Evolutionary conservation across 2,113 vertebrate genomes (phyloP).

Genomic region (Setophaga kirtlandii): DNA sequence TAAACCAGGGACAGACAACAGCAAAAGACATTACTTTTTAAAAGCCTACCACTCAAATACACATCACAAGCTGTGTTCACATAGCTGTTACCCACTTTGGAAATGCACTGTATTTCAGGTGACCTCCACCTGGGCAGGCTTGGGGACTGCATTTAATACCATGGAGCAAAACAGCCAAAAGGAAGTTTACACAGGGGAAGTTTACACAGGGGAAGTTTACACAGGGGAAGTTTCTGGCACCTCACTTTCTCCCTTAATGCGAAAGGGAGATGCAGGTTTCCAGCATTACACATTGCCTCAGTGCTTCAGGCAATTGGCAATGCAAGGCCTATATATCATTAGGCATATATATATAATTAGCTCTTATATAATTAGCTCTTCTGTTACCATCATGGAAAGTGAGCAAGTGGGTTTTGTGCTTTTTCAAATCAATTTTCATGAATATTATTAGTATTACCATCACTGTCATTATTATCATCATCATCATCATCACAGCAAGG

Average conservation of each 20-base stretch:
- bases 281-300: neutral
- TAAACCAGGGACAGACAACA: neutral
- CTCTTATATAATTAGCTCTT: neutral
- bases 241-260: neutral
- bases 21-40: neutral
- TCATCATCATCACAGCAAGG: conserved; percentile 12
- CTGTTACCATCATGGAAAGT: neutral
- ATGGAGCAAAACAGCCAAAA: neutral
- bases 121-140: neutral
- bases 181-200: neutral
- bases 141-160: neutral
- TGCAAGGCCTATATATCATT: neutral
- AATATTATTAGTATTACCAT: neutral
- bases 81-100: neutral
- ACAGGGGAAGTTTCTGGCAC: neutral
- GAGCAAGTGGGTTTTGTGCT: neutral
- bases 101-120: neutral
- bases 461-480: neutral
- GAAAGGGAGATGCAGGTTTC: neutral
- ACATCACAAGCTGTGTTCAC: neutral
- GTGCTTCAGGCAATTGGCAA: neutral
- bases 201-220: neutral
- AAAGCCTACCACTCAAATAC: neutral
- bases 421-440: neutral
- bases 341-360: neutral